Evolutionary conservation across 37 sponge, comb jelly and placozoan genomes (phyloP).

Genomic region (Cliona cf. orientalis): DNA sequence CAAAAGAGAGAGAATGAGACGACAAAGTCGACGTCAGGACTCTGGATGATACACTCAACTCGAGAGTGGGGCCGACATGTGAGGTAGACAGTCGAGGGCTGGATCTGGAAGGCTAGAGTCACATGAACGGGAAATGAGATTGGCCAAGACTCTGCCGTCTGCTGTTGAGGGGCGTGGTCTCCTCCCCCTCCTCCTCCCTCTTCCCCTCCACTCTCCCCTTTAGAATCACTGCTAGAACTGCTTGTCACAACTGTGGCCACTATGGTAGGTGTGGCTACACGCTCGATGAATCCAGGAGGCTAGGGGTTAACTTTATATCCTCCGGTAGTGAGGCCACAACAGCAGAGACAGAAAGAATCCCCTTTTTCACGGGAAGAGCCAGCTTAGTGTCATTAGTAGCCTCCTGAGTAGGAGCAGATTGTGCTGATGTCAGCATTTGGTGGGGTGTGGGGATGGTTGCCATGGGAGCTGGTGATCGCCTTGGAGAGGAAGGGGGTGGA

Average conservation of each 20-base stretch:
- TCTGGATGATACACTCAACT: slow-evolving; percentile 79
- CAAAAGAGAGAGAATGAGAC: slow-evolving; percentile 80
- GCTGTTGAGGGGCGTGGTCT: too few relatives aligned
- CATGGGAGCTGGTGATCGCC: background rate
- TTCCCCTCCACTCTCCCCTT: slow-evolving; percentile 25
- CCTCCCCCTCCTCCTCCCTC: background rate
- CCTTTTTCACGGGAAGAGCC: slow-evolving; percentile 41
- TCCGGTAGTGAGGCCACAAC: slow-evolving; percentile 67
- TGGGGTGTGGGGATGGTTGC: background rate
- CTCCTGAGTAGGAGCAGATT: background rate
- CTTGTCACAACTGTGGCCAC: slow-evolving; percentile 39
- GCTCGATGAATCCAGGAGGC: slow-evolving; percentile 90
- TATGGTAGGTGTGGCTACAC: slow-evolving; percentile 73
- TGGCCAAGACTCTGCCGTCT: slow-evolving; percentile 31
- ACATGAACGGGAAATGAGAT: slow-evolving; percentile 91
- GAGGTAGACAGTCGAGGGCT: slow-evolving; percentile 81
- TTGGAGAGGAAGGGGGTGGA: background rate
- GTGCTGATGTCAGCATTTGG: background rate
- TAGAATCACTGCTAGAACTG: background rate
- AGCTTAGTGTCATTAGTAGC: too few relatives aligned
- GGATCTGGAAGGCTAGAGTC: slow-evolving; percentile 66
- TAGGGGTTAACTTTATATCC: slow-evolving; percentile 67
- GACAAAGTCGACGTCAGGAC: slow-evolving; percentile 76
- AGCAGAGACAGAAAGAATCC: slow-evolving; percentile 57
- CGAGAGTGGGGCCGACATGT: slow-evolving; percentile 87